Percentiles rank a stretch among this genome's conserved stretches.
These are phyloP conservation scores for Pachypeltis micranthus DNA, from an alignment of 1,140 invertebrate genomes.

Conservation along the genomic window DNA sequence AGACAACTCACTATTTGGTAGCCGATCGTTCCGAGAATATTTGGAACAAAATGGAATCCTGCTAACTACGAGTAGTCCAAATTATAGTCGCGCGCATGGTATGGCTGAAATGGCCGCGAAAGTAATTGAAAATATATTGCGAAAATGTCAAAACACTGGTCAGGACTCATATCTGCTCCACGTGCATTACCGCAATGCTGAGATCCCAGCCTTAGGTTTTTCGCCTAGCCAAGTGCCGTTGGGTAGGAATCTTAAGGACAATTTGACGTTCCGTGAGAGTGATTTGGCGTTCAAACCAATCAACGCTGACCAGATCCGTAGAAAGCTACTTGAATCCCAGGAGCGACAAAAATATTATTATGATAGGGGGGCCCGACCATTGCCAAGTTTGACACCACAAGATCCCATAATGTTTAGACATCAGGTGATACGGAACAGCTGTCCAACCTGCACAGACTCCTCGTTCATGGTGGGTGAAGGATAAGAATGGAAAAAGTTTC, in stretches of 20 bases:
- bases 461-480: conserved; percentile 4
- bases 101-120: conserved; percentile 1
- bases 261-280: conserved; percentile 4
- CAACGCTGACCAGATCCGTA: neutral
- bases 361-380: neutral
- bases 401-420: conserved; percentile 6
- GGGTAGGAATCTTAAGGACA: neutral
- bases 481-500: conserved; percentile 1
- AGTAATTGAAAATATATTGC: neutral
- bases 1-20: conserved; percentile 6
- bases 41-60: neutral
- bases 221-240: conserved; percentile 1
- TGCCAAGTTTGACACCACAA: conserved; percentile 1
- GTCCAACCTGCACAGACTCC: neutral
- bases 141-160: conserved; percentile 1
- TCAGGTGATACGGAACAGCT: neutral
- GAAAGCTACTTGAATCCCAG: neutral
- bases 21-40: neutral
- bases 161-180: neutral
- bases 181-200: conserved; percentile 1
- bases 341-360: conserved; percentile 3
- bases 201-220: conserved; percentile 5
- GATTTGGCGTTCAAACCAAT: neutral
- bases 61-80: conserved; percentile 1
- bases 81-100: neutral